These are phyloP conservation scores for Propithecus perrieri DNA, from an alignment of 2,797 vertebrate genomes.

Conservation along the genomic window DNA sequence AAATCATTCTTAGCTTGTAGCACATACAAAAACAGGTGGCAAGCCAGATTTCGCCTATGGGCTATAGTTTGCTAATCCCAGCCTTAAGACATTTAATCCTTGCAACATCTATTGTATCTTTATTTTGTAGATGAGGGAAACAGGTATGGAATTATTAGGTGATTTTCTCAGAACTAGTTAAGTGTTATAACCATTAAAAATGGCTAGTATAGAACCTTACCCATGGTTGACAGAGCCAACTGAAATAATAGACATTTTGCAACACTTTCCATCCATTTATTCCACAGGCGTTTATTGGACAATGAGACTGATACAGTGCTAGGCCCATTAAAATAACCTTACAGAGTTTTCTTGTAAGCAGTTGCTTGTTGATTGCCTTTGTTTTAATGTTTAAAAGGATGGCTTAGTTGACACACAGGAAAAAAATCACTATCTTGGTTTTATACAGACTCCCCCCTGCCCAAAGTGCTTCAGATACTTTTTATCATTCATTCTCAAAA, in stretches of 20 bases:
- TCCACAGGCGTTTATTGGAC: not conserved
- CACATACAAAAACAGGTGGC: not conserved
- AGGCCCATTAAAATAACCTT: not conserved
- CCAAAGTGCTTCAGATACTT: not conserved
- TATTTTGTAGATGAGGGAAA: conserved; percentile 15
- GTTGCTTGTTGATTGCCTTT: conserved; percentile 3
- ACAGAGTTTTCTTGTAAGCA: not conserved
- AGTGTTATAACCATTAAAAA: not conserved
- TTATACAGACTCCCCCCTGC: not conserved
- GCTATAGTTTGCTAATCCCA: not conserved
- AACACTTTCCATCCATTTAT: conserved; percentile 1
- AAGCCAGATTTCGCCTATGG: not conserved
- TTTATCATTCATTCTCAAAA: not conserved
- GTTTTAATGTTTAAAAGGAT: conserved; percentile 35
- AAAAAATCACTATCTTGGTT: not conserved
- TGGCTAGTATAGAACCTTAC: not conserved
- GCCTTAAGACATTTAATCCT: not conserved
- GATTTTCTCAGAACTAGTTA: not conserved
- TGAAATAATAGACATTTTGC: not conserved
- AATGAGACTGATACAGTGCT: not conserved
- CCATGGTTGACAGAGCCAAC: not conserved
- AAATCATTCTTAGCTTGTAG: not conserved
- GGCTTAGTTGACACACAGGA: not conserved
- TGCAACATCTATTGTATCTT: not conserved
- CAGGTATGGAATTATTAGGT: not conserved